Percentiles rank a stretch among this genome's conserved stretches.
phyloP scores from a whole-genome alignment of 2,888 invertebrate genomes.

The Piscicola geometra region DNA sequence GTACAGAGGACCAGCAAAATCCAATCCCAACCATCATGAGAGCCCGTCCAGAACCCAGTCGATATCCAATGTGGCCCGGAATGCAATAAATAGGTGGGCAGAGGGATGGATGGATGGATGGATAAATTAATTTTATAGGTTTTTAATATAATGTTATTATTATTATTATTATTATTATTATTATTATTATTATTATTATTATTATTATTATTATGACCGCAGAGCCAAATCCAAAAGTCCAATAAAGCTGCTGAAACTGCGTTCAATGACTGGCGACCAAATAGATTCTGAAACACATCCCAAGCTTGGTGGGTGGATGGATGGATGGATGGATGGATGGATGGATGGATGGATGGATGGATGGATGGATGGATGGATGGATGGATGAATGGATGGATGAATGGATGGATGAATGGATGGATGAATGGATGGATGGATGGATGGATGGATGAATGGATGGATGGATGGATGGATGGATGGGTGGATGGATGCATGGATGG shows the following conservation, averaged over 20 bases:
- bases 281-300: neutral
- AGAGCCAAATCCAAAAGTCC: slow-evolving; percentile 31
- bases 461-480: too few species aligned
- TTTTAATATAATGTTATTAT: too few species aligned
- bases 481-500: too few species aligned
- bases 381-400: too few species aligned
- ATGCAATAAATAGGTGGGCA: neutral
- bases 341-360: too few species aligned
- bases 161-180: too few species aligned
- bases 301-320: too few species aligned
- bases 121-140: too few species aligned
- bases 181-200: too few species aligned
- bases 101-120: too few species aligned
- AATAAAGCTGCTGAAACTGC: slow-evolving; percentile 26
- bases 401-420: neutral
- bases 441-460: neutral
- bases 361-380: too few species aligned
- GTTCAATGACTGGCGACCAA: neutral
- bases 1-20: neutral
- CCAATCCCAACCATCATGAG: neutral
- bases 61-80: neutral
- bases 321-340: too few species aligned
- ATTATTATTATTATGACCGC: neutral
- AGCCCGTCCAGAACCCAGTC: neutral
- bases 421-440: neutral